A percentile compares a stretch with the other conserved stretches of the same genome.
These are phyloP conservation scores for Neomonachus schauinslandi DNA, from an alignment of 2,113 vertebrate genomes.

Conservation along the genomic window DNA sequence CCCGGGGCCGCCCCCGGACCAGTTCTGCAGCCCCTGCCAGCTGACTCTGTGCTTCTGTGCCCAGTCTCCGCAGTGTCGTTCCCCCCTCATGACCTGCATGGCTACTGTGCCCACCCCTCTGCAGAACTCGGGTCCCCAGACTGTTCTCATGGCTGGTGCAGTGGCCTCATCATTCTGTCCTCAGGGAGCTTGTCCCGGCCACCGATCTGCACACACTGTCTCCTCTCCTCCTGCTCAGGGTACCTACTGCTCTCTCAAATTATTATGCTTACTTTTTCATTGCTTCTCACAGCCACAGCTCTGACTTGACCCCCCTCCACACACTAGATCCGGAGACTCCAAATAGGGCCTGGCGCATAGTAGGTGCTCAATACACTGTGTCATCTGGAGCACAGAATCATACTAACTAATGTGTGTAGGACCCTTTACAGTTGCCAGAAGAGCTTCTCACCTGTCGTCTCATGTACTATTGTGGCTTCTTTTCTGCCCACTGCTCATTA, in stretches of 20 bases:
- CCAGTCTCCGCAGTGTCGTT: no score
- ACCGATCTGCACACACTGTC: no score
- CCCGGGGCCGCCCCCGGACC: neutral
- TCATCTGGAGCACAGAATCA: neutral
- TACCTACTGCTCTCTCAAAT: neutral
- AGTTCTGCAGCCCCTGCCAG: neutral
- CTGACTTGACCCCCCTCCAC: neutral
- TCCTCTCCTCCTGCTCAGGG: no score
- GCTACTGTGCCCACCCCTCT: neutral
- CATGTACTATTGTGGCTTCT: rapidly evolving
- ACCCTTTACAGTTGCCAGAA: neutral
- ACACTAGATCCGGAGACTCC: no score
- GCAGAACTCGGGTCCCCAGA: neutral
- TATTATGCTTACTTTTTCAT: neutral
- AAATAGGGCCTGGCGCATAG: neutral
- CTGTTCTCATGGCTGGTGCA: neutral
- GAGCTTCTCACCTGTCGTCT: neutral
- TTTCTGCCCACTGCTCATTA: neutral
- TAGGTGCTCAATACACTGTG: neutral
- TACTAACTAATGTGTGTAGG: no score
- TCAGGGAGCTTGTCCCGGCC: neutral
- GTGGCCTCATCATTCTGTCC: neutral
- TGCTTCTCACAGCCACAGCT: neutral
- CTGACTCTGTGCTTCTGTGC: neutral
- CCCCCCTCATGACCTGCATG: neutral